phyloP scores from a whole-genome alignment of 2,113 vertebrate species.

The Anguilla rostrata region DNA sequence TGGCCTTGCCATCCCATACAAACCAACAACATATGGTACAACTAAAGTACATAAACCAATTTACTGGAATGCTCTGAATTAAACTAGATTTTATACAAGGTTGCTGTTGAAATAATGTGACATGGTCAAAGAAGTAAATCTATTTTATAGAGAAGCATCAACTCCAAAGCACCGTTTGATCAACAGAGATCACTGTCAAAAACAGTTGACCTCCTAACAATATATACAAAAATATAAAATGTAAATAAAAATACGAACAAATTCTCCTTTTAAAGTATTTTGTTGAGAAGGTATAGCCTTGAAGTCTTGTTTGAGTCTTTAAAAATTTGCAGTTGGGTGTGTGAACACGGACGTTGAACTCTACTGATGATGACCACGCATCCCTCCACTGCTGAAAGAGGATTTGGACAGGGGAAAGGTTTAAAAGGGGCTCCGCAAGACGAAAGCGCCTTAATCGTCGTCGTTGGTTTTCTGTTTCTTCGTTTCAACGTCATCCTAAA shows the following conservation, averaged over 20 bases:
- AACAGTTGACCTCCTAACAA: constrained; percentile 88
- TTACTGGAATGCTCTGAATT: constrained; percentile 97
- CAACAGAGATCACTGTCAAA: constrained; percentile 80
- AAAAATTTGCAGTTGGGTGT: constrained; percentile 67
- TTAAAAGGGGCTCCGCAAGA: constrained; percentile 63
- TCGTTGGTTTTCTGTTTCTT: constrained; percentile 96
- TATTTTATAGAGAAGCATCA: constrained; percentile 76
- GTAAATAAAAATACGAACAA: constrained; percentile 99
- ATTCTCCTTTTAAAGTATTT: constrained; percentile 87
- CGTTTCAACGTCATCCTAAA: constrained; percentile 86
- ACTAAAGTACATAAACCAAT: constrained; percentile 83
- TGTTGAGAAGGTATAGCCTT: constrained; percentile 79
- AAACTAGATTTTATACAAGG: constrained; percentile 77
- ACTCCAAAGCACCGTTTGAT: constrained; percentile 78
- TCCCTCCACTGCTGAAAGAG: constrained; percentile 55
- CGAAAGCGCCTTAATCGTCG: constrained; percentile 83
- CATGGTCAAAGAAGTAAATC: constrained; percentile 89
- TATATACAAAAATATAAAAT: constrained; percentile 99
- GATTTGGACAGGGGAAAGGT: constrained; percentile 54
- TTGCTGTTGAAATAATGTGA: constrained; percentile 81
- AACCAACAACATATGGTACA: constrained; percentile 75
- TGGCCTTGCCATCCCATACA: constrained; percentile 74
- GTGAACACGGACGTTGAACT: constrained; percentile 62
- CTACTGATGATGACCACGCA: constrained; percentile 83
- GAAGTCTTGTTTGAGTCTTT: constrained; percentile 68